These are phyloP conservation scores for Parnassius glacialis DNA, from an alignment of 2,888 invertebrate species.

Conservation along the genomic window DNA sequence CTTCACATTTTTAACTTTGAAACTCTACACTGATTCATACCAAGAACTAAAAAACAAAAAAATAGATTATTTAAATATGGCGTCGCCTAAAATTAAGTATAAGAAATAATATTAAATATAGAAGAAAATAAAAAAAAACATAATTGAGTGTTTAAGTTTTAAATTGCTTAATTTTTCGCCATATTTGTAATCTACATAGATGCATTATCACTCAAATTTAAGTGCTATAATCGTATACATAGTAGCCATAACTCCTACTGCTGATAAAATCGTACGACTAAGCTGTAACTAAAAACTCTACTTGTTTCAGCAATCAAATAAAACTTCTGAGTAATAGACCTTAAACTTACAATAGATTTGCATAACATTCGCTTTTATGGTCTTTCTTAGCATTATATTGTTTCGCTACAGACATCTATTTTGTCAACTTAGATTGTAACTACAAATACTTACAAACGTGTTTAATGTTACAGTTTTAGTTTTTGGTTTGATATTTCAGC, in stretches of 20 bases:
- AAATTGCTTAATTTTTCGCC: too few relatives aligned
- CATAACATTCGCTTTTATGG: slow-evolving; percentile 33
- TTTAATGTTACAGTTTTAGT: slow-evolving; percentile 22
- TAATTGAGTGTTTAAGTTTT: too few relatives aligned
- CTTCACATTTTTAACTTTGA: too few relatives aligned
- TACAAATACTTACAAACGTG: slow-evolving; percentile 22
- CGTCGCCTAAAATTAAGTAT: too few relatives aligned
- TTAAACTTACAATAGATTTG: slow-evolving; percentile 32
- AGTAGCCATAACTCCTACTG: slow-evolving; percentile 24
- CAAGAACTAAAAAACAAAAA: too few relatives aligned
- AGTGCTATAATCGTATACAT: background rate
- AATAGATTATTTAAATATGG: too few relatives aligned
- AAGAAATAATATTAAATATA: too few relatives aligned
- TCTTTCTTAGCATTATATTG: slow-evolving; percentile 29
- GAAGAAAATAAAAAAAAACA: too few relatives aligned
- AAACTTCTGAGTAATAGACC: slow-evolving; percentile 39
- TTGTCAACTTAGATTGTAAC: slow-evolving; percentile 26
- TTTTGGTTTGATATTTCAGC: too few relatives aligned
- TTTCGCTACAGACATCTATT: slow-evolving; percentile 28
- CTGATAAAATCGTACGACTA: slow-evolving; percentile 53
- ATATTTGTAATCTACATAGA: too few relatives aligned
- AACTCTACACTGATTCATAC: too few relatives aligned
- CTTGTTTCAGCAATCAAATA: slow-evolving; percentile 47
- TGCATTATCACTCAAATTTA: too few relatives aligned
- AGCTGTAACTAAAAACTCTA: slow-evolving; percentile 41